Evolutionary conservation across 2,797 vertebrate species (phyloP), one percentile per base, ranked within the genome.

Genomic region (Gymnodraco acuticeps): DNA sequence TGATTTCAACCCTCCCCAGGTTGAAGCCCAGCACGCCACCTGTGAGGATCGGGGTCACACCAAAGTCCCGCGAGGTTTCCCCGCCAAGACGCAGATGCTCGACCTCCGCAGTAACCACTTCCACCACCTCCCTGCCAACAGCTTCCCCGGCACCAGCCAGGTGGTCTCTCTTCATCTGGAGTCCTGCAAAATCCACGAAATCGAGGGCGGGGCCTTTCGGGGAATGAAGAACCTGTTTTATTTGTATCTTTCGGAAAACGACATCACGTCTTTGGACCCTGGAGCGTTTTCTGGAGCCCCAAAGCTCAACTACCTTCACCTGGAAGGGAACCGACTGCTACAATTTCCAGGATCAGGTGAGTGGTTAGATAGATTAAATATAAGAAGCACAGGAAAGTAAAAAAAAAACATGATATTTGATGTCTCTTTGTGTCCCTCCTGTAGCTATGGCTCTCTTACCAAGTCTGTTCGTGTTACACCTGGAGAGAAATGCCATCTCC

Each of bases 141-240:
- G 96, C 75, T 99, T 99, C 78, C 91, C 86, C 0, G 91, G 93
- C 61, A 62, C 94, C 84, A 77, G 87, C 75, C 83, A 85, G 15
- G 92, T 97, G 13, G 86, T 96, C 43, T 99, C 97, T 0, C 95
- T 99, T 47, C 96, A 98, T 64, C 88, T 99, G 75, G 97, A 98
- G 78, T 64, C 82, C 76, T 98, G 97, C n/a, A 76, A 88, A 81
- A 95, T 98, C 47, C 56, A 75, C 0, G 83, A 48, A 3, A 87
- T 99, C 2, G 93, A 93, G n/a, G 83, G 86, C 0, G 91, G 94
- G 0, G 96, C 96, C 0, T 93, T 99, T 78, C 81, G 9, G 0
- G 96, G 96, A 2, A 94, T 99, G 95, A 92, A 87, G 64, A 88
- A 73, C 46, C 90, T 99, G 12, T 65, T 97, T 19, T 99, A 99